Evolutionary conservation across 2,797 vertebrate species (phyloP).

Genomic region (Gymnothorax javanicus): DNA sequence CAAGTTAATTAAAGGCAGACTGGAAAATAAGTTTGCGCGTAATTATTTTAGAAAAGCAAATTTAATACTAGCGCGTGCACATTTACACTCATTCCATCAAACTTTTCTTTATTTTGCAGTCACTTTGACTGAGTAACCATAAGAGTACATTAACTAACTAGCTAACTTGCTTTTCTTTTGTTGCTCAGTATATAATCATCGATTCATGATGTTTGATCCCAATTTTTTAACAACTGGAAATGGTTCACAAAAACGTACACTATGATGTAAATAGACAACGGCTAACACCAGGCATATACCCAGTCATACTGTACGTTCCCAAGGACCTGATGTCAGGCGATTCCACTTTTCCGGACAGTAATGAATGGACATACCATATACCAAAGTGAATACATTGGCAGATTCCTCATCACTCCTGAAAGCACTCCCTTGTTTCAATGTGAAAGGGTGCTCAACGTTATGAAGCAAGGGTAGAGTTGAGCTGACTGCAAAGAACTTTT

Average conservation of each 20-base stretch:
- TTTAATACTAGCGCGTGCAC: too few relatives aligned
- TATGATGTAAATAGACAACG: background rate
- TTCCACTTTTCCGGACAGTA: background rate
- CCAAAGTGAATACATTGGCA: background rate
- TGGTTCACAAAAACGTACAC: background rate
- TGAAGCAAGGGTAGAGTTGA: background rate
- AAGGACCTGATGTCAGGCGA: background rate
- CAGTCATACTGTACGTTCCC: background rate
- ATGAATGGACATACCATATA: background rate
- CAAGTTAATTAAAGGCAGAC: too few relatives aligned
- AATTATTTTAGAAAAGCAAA: too few relatives aligned
- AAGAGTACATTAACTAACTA: too few relatives aligned
- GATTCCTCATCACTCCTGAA: background rate
- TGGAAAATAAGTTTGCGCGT: too few relatives aligned
- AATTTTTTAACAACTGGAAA: background rate
- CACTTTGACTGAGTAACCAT: too few relatives aligned
- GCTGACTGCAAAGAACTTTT: background rate
- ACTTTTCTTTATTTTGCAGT: too few relatives aligned
- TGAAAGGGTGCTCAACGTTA: background rate
- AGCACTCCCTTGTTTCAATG: background rate
- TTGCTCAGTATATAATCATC: too few relatives aligned
- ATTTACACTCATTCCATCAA: too few relatives aligned
- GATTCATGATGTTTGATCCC: background rate
- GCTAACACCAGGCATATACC: background rate
- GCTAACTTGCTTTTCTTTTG: too few relatives aligned